These are phyloP conservation scores for Venturia canescens DNA, from an alignment of 1,140 invertebrate species.

Conservation along the genomic window DNA sequence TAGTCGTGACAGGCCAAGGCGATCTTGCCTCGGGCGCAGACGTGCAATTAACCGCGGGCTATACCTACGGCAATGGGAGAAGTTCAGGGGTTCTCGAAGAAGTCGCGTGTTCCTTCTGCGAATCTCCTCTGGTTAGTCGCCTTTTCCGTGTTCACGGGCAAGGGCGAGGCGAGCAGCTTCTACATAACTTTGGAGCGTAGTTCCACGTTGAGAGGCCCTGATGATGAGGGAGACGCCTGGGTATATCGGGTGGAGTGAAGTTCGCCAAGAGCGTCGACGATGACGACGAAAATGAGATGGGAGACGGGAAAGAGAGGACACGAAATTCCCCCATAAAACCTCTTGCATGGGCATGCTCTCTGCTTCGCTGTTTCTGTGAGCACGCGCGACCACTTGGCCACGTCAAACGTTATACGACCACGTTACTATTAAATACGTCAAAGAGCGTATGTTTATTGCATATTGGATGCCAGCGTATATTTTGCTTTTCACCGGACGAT, in stretches of 20 bases:
- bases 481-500: slow-evolving; percentile 57
- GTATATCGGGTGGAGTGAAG: slow-evolving; percentile 47
- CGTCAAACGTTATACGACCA: slow-evolving; percentile 76
- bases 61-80: slow-evolving; percentile 60
- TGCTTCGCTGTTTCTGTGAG: slow-evolving; percentile 25
- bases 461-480: slow-evolving; percentile 72
- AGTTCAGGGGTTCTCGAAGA: slow-evolving; percentile 59
- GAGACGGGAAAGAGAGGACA: slow-evolving; percentile 12
- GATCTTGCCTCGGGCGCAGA: slow-evolving; percentile 70
- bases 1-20: slow-evolving; percentile 66
- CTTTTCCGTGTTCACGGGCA: slow-evolving; percentile 45
- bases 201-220: slow-evolving; percentile 56
- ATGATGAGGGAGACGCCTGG: slow-evolving; percentile 30
- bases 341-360: slow-evolving; percentile 51
- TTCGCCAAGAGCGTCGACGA: slow-evolving; percentile 32
- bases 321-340: slow-evolving; percentile 70
- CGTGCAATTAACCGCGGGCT: slow-evolving; percentile 75
- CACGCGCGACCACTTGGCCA: slow-evolving; percentile 44
- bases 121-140: slow-evolving; percentile 14
- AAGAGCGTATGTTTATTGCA: slow-evolving; percentile 76
- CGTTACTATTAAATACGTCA: slow-evolving; percentile 77
- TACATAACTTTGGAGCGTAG: slow-evolving; percentile 50
- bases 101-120: slow-evolving; percentile 43
- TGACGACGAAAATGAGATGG: slow-evolving; percentile 20
- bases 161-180: slow-evolving; percentile 26